Evolutionary conservation across 2,888 invertebrate species (phyloP), one percentile per base, ranked within the genome.

Genomic region (Drosophila greeni): DNA sequence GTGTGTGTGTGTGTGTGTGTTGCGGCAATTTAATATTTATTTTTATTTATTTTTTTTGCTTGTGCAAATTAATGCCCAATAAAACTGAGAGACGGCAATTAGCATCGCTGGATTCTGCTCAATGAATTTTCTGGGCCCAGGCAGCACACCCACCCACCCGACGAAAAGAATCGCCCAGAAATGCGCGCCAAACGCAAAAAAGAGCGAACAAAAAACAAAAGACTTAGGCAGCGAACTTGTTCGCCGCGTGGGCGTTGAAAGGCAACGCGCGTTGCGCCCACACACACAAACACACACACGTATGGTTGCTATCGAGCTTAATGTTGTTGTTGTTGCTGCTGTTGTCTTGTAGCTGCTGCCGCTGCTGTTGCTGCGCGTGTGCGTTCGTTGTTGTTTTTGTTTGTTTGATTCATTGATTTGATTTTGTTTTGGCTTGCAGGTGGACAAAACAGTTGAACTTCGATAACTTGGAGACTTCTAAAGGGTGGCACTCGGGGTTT

Each of bases 211-310:
- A 31, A 31, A 47, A 47, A 76, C 86, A 78, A 83, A 86, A 86
- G 86, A 86, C 81, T 86, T 76, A 70, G 76, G 74, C 72, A 75
- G 70, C 85, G 76, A 86, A 79, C 85, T 74, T 70, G 76, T 78
- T 80, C 72, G 77, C 31, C 57, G 82, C 66, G 79, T 78, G 79
- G 73, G 84, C 66, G 79, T 78, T 72, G 73, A 75, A 75, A 76
- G 64, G 78, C 81, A 75, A 64, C 80, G 78, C 80, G 78, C 75
- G 78, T 72, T 75, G 78, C 78, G 72, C 73, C 74, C 82, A 75
- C 82, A 80, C 74, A 80, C 75, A 74, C 76, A 80, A 75, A 74
- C 75, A 51, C 78, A 80, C 75, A 74, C 75, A 51, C 26, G 16
- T 16, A 18, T 18, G 12, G 16, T 9, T 42, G 16, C 42, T 42